Base-by-base conservation (phyloP, 1,140 invertebrate species). In the Magallana gigas region DNA sequence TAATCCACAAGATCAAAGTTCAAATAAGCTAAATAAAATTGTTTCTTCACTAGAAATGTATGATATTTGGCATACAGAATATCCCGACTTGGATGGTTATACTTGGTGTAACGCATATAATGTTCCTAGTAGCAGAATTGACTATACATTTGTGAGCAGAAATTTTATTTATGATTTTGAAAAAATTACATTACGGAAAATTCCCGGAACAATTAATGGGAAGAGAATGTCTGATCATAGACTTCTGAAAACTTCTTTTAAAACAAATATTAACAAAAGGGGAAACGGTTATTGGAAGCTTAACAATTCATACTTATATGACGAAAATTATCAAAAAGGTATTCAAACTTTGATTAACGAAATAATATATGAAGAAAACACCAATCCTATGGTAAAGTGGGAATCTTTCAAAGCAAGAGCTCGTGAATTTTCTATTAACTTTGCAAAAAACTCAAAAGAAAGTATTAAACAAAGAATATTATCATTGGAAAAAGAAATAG, bases 221-320 rank as follows among this genome's bases (percentile, higher is more conserved):
- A 23, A 71, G 29, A 71, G 64, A 71, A 71, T 71, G 64, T 71
- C 18, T 71, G 64, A 71, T 11, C n/a, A 71, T 71, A 71, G 64
- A 23, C 9, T 29, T 8, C 29, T 71, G 29, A 71, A 71, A 29
- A 18, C 29, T 8, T 23, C 64, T 18, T 71, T 36, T 71, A 71
- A 71, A 71, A n/a, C 18, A 64, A 18, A 64, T 64, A 14, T n/a
- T 16, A 64, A 64, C 7, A 64, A 64, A 64, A 16, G 60, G 18
- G 60, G 14, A 18, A 64, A 18, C 14, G 14, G 60, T 16, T 64
- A 64, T 7, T 64, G 60, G 23, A 71, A 71, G 29, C 11, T 71
- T 8, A 23, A 71, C 11, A 71, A 71, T 29, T 71, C n/a, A 11
- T 23, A 71, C 29, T 71, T 71, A 71, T 23, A 0, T 71, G 64